Evolutionary conservation across 1,140 invertebrate species (phyloP), one percentile per base, ranked within the genome.

Genomic region (Lasioglossum baleicum): DNA sequence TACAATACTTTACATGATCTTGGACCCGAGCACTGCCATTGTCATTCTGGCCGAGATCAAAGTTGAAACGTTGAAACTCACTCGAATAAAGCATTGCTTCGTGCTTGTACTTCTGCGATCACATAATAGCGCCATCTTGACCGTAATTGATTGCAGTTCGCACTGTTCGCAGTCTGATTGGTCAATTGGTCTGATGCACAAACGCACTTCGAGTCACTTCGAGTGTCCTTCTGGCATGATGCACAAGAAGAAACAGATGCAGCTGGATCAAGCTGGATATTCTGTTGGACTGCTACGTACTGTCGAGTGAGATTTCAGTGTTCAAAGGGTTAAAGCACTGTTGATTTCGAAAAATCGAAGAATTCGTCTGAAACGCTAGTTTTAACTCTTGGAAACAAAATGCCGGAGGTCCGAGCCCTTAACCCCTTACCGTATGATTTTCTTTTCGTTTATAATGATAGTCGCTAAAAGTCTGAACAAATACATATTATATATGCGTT

Each of bases 41-140:
- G 15, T 35, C 60, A 70, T 48, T 63, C 26, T 20, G 31, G 5
- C 7, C 1, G 0, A 42, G 10, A 53, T n/a, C 2, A 53, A 77
- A 35, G 26, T 68, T 17, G 7, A 42, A 58, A 22, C 0, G 26
- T 68, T 17, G 7, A 42, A 58, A 22, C 0, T 31, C 7, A 11
- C 3, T 20, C 7, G 5, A 74, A 42, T 20, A 35, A 20, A n/a
- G 15, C n/a, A 20, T n/a, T 61, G 0, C 8, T 48, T 11, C 8
- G n/a, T 35, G 7, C 15, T 17, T 5, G 10, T 51, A 51, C 48
- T 35, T 11, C 17, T 5, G 15, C 15, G 40, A 3, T 26, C 8
- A 22, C 20, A 17, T 71, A 2, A 22, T n/a, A 73, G 69, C 76
- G 76, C 51, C 76, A 79, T 72, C 76, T 79, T n/a, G 26, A 53